Evolutionary conservation across 2,797 vertebrate genomes (phyloP).

Genomic region (Spinus olivaceus): DNA sequence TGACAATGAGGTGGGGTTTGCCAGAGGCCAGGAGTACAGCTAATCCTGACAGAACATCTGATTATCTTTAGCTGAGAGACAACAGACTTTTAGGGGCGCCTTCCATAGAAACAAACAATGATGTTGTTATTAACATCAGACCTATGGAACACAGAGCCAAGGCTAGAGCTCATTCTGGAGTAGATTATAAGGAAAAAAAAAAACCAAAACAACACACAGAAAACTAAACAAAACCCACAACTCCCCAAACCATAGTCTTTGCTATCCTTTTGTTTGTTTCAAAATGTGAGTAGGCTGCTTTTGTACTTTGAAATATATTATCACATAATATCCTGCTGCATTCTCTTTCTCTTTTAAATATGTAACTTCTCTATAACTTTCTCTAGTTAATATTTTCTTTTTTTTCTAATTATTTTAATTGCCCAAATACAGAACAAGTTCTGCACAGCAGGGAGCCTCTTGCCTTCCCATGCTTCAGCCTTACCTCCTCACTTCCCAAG

Average conservation of each 20-base stretch:
- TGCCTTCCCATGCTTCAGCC: background rate
- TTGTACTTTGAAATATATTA: background rate
- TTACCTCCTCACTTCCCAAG: background rate
- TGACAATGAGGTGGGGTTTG: background rate
- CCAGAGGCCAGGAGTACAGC: background rate
- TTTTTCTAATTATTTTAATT: background rate
- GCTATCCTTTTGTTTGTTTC: background rate
- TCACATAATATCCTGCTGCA: background rate
- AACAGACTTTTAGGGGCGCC: background rate
- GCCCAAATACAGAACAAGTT: background rate
- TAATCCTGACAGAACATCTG: background rate
- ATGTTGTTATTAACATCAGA: background rate
- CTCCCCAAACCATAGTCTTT: background rate
- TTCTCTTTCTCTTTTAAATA: background rate
- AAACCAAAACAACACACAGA: background rate
- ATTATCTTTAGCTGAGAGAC: background rate
- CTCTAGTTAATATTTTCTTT: background rate
- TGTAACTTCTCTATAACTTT: background rate
- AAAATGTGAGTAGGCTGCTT: background rate
- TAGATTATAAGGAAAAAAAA: background rate
- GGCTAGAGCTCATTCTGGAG: background rate
- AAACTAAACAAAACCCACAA: background rate
- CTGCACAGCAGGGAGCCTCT: background rate
- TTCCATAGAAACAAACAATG: background rate
- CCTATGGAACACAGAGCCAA: background rate